Evolutionary conservation across 2,888 invertebrate genomes (phyloP).

Genomic region (Helleia helle): DNA sequence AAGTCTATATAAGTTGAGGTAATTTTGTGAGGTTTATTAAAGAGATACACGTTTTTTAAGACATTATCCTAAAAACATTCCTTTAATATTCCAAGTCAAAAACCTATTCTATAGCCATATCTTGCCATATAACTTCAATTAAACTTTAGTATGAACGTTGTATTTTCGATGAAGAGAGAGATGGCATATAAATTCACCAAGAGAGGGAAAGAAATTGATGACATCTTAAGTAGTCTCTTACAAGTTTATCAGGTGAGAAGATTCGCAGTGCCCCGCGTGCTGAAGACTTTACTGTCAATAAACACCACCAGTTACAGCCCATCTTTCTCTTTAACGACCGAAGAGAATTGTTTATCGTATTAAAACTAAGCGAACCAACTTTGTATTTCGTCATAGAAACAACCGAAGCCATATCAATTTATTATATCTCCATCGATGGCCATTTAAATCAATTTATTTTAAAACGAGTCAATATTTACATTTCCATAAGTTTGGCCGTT

Average conservation of each 20-base stretch:
- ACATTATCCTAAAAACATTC: too few relatives aligned
- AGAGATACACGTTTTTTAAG: too few relatives aligned
- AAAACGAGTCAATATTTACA: background rate
- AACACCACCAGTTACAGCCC: slow-evolving; percentile 64
- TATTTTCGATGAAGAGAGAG: background rate
- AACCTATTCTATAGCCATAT: too few relatives aligned
- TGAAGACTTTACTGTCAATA: slow-evolving; percentile 66
- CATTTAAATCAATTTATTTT: background rate
- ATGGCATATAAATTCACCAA: slow-evolving; percentile 16
- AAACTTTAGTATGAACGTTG: too few relatives aligned
- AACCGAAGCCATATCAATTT: background rate
- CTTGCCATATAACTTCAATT: too few relatives aligned
- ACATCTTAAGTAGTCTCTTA: slow-evolving; percentile 26
- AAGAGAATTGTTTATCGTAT: slow-evolving; percentile 63
- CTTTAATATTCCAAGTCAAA: too few relatives aligned
- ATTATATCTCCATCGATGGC: background rate
- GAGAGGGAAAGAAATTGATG: slow-evolving; percentile 10
- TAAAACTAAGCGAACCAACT: slow-evolving; percentile 51
- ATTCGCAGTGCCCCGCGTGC: slow-evolving; percentile 49
- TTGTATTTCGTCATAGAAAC: background rate
- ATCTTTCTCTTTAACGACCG: slow-evolving; percentile 72
- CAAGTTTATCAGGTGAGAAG: slow-evolving; percentile 40
- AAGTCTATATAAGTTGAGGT: too few relatives aligned
- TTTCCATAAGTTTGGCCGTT: slow-evolving; percentile 1
- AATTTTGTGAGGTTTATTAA: too few relatives aligned